Base-by-base conservation (phyloP, 2,888 invertebrate species). In the Drosophila tanythrix region DNA sequence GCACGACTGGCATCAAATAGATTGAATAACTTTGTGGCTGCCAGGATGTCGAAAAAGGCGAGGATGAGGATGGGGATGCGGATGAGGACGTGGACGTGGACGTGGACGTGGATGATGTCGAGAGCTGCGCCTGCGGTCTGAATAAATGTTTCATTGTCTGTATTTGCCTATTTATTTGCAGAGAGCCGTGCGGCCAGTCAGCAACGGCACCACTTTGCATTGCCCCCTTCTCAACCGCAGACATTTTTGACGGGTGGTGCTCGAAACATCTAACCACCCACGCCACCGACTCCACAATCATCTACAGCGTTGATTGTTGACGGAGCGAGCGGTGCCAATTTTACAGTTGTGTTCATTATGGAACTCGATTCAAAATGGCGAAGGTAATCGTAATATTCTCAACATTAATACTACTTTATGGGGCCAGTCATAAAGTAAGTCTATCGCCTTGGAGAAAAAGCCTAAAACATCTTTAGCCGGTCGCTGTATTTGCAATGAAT, bases 301-400 rank as follows among this genome's bases (percentile, higher is more conserved):
- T 15, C 31, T 36, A 33, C 57, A 31, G 36, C 53, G 50, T 29
- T 66, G 73, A 65, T 51, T 79, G 74, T 74, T 81, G 70, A 74
- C 58, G 74, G 67, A 77, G 74, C 53, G 27, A 77, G 74, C 53
- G 27, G 56, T 53, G 64, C 72, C 76, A 82, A 82, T 80, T 82
- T 76, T 67, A 73, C 75, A 77, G 83, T 76, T 62, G 83, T 90
- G 87, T 86, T 88, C 87, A 86, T 90, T 86, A 83, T 62, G 58
- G 15, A 57, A 52, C 78, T 69, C 75, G 53, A 68, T 83, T 77
- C 70, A 77, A 78, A 81, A 74, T 86, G 61, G 65, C 76, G 58
- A 62, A 84, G 80, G 82, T 86, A 69, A 78, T 59, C 63, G 43
- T 67, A 59, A 65, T 70, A 70, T 72, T 77, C 66, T 56, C 36